Evolutionary conservation across 2,797 vertebrate genomes (phyloP), one percentile per base, ranked within the genome.

Genomic region (Psittacula echo): DNA sequence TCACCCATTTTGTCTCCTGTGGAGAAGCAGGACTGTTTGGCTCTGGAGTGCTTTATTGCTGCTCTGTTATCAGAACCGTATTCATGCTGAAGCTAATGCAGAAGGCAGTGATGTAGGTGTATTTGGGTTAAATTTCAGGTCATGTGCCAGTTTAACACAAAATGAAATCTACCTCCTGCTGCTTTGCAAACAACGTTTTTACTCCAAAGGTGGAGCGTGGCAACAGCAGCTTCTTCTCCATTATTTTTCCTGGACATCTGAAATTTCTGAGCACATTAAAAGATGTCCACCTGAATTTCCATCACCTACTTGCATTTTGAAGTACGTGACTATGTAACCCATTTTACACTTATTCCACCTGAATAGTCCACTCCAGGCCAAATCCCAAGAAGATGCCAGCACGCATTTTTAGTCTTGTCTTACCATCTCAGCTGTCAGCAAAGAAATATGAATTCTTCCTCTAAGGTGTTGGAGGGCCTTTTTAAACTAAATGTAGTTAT

Each of bases 51-150:
- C 7, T 93, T 95, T 71, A 71, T 65, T 89, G 70, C 90, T 84
- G 73, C 91, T 94, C 80, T 87, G 29, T 93, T 96, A 90, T 78
- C 79, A 97, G 94, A 90, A 95, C 4, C 65, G 71, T 90, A 93
- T 45, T 93, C 89, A 95, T 3, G 0, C 81, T 82, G 79, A 73
- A 95, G 84, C 85, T 92, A 88, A 81, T 23, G 7, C 54, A 85
- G 81, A 94, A 94, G 42, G 71, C 48, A 61, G 61, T n/a, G 66
- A 70, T 65, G 64, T 64, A 83, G 83, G 90, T 0, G 1, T 60
- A 85, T 86, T 91, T 93, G 85, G 81, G 87, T 77, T 87, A 73
- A 85, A 83, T 94, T 96, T 89, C 89, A 90, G 89, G 66, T 82
- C 94, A 68, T 18, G 48, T 51, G 68, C 30, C 45, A 81, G 88